Evolutionary conservation across 2,888 invertebrate genomes (phyloP).

Genomic region (Sphaerophoria rueppellii): DNA sequence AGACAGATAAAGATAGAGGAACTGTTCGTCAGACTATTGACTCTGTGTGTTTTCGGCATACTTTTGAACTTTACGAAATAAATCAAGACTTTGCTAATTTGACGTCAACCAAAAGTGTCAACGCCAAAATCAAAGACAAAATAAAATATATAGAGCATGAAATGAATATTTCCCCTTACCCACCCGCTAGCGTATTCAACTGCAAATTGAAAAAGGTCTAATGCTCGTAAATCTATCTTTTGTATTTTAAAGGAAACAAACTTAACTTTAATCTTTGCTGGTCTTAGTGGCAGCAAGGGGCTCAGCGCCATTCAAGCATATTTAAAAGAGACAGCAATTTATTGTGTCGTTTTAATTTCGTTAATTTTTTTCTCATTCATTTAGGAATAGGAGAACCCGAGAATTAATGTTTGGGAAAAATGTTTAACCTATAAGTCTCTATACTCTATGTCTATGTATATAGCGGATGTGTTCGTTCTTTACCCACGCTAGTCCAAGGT

Average conservation of each 20-base stretch:
- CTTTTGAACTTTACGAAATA: not conserved
- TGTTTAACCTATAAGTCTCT: no score
- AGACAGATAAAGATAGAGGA: no score
- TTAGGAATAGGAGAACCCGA: no score
- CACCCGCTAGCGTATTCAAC: slow-evolving; percentile 14
- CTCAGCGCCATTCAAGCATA: not conserved
- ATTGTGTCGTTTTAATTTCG: not conserved
- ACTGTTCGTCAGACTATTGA: slow-evolving; percentile 5
- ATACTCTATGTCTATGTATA: no score
- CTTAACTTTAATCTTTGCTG: not conserved
- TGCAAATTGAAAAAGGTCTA: slow-evolving; percentile 7
- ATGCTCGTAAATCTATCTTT: slow-evolving; percentile 6
- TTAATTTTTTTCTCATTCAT: not conserved
- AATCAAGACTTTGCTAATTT: slow-evolving; percentile 34
- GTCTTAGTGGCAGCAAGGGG: not conserved
- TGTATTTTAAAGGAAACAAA: not conserved
- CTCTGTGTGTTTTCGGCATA: not conserved
- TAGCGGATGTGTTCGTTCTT: no score
- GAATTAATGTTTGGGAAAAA: no score
- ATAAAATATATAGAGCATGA: slow-evolving; percentile 51
- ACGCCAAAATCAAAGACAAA: slow-evolving; percentile 22
- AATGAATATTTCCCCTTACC: slow-evolving; percentile 26
- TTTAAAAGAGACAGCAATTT: not conserved
- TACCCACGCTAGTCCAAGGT: no score
- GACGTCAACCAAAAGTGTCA: slow-evolving; percentile 18